Base-by-base conservation (phyloP, 2,888 invertebrate species). In the Lycia hirtaria region DNA sequence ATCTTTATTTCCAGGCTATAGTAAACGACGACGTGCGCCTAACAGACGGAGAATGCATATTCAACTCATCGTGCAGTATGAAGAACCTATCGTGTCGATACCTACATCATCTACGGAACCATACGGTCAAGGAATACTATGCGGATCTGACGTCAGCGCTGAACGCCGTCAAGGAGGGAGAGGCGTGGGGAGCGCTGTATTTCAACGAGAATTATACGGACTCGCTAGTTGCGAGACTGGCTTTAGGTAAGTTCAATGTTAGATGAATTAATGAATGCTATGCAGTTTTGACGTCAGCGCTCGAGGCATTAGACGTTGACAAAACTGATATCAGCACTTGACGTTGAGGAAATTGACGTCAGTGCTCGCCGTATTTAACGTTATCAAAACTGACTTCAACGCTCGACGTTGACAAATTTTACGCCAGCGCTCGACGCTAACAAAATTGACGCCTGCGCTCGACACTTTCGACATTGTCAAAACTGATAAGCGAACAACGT, bases 161-260 rank as follows among this genome's bases (percentile, higher is more conserved):
- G 55, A 83, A 93, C 24, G 96, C 96, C 0, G 98, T 98, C 0
- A 87, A 93, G 28, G 85, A 84, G 1, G 98, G 98, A 0, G 92
- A 96, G 19, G 96, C 96, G 0, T 98, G 98, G 98, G 98, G 98
- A 1, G 96, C 96, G 6, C 82, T 98, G 4, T 96, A 96, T 78
- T 97, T 98, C 75, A 96, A 97, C 19, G 95, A 96, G 73, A 98
- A 98, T 79, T 98, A 98, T 72, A 97, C 98, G 0, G 96, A 96
- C 63, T 96, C 97, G 0, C 93, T 98, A 24, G 95, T 97, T 0
- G 97, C 97, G 0, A 93, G 97, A 67, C 94, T 97, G 85, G 95
- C 95, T 22, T 86, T 97, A 63, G 76, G 78, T 76, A 44, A 62
- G 63, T 30, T 32, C 1, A 32, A 12, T 32, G n/a, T n/a, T n/a